Base-by-base conservation (phyloP, 2,113 vertebrate genomes). In the Rhinolophus ferrumequinum region DNA sequence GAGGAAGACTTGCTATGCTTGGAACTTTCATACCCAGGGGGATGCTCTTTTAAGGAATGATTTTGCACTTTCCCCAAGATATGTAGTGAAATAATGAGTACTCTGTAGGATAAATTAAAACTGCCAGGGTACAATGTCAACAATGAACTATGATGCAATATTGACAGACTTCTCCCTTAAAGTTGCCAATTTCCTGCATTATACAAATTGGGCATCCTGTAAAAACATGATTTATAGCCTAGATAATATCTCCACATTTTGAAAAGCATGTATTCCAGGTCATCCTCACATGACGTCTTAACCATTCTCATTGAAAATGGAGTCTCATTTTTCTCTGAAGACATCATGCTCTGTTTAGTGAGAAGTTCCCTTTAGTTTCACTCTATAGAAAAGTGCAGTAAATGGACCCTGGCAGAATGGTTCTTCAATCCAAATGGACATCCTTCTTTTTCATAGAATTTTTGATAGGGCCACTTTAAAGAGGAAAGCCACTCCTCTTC, bases 171-270 rank as follows among this genome's bases (percentile, higher is more conserved):
- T 81, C 6, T 52, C 72, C 69, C 52, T 75, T 67, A 8, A 58
- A 41, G n/a, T 85, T 92, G 66, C 76, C 66, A 84, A 35, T 97
- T 97, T 96, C 69, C 92, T 81, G 1, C 83, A 35, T 96, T 96
- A 41, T 30, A 44, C 77, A 97, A 95, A 92, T 28, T 44, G 82
- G 69, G 26, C 84, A 94, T 54, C 83, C 13, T 72, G 5, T 67
- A 60, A 60, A 76, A 93, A 83, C 12, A 58, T 44, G 35, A 72
- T 77, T 98, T 94, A 82, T 58, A 75, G 9, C 76, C 26, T 28
- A 75, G 70, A 41, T 86, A 79, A 92, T 96, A 69, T 88, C 93
- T 95, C 11, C 56, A 81, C 50, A 73, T 80, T 95, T 93, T 38
- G 76, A 93, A 97, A 93, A 86, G 26, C 14, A 6, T 85, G 3